These are phyloP conservation scores for Balanococcus diminutus DNA, from an alignment of 2,888 invertebrate species.

Conservation along the genomic window DNA sequence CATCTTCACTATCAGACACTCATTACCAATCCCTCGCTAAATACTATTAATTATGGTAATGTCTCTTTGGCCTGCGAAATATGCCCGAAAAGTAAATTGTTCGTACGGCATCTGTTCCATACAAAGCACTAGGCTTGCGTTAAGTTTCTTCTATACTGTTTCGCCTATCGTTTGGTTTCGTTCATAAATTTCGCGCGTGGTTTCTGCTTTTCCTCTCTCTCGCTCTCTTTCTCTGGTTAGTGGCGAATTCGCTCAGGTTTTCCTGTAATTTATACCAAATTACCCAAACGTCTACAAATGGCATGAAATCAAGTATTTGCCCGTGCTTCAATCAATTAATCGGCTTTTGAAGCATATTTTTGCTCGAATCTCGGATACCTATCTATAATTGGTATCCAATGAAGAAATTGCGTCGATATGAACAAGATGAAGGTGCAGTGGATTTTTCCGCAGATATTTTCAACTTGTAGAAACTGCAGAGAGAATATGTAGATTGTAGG, in stretches of 20 bases:
- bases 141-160: slow-evolving; percentile 31
- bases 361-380: not conserved
- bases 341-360: not conserved
- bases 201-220: not conserved
- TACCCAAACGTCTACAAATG: not conserved
- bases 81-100: slow-evolving; percentile 51
- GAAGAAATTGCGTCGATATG: too few species aligned
- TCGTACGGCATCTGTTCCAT: slow-evolving; percentile 51
- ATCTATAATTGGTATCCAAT: too few species aligned
- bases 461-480: too few species aligned
- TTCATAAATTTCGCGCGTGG: slow-evolving; percentile 20
- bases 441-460: too few species aligned
- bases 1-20: slow-evolving; percentile 51
- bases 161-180: slow-evolving; percentile 3
- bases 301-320: not conserved
- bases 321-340: not conserved
- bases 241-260: not conserved
- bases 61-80: slow-evolving; percentile 51
- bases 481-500: too few species aligned
- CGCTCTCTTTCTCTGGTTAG: not conserved
- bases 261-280: not conserved
- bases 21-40: slow-evolving; percentile 52
- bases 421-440: too few species aligned
- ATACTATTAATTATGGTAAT: slow-evolving; percentile 53
- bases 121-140: slow-evolving; percentile 16